Evolutionary conservation across 2,797 vertebrate species (phyloP).

Genomic region (Xenopus petersii): DNA sequence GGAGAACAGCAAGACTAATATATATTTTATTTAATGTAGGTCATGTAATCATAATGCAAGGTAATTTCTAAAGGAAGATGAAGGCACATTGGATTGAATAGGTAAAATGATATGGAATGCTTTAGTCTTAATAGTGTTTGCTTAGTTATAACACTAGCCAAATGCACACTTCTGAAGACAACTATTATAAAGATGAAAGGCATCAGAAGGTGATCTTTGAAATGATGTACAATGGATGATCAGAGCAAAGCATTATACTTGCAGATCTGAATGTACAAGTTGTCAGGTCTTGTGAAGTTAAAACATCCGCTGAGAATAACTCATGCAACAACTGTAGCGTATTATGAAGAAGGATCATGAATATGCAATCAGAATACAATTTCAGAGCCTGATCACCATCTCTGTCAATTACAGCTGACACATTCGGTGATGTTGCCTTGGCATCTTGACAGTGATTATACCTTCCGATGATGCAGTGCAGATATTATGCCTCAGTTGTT

Average conservation of each 20-base stretch:
- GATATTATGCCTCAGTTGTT: conserved; percentile 65
- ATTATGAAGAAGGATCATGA: conserved; percentile 65
- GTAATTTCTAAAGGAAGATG: neutral
- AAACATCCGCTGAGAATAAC: conserved; percentile 62
- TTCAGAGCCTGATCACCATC: conserved; percentile 61
- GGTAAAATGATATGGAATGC: neutral
- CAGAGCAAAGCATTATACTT: conserved; percentile 59
- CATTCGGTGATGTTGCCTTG: conserved; percentile 59
- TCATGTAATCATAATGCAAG: neutral
- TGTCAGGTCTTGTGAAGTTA: conserved; percentile 61
- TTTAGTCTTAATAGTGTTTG: neutral
- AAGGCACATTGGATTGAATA: neutral
- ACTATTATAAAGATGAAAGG: conserved; percentile 4
- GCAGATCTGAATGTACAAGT: conserved; percentile 60
- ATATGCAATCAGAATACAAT: conserved; percentile 71
- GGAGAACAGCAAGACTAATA: neutral
- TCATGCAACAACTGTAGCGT: conserved; percentile 58
- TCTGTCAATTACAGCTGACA: conserved; percentile 65
- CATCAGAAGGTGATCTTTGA: neutral
- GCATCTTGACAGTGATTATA: conserved; percentile 73
- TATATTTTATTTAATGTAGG: neutral
- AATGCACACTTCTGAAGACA: neutral
- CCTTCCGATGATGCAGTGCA: conserved; percentile 62
- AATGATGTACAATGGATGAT: conserved; percentile 41
- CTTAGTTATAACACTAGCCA: neutral